Conservation (phyloP, 2,113 vertebrate species). For the Plecturocebus donacophilus region DNA sequence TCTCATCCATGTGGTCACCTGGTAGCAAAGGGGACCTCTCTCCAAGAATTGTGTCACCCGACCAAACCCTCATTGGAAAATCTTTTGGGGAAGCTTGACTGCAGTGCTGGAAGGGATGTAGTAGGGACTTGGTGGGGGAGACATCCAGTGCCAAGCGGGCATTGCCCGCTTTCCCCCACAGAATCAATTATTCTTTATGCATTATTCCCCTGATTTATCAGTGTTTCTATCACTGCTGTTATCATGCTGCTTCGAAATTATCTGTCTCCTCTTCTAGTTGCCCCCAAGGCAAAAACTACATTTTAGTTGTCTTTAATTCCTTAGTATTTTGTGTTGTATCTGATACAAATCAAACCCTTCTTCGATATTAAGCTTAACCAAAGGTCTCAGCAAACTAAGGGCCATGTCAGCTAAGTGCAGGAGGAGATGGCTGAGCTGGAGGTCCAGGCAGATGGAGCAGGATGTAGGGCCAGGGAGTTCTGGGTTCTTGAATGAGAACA, state of each 20-base stretch:
- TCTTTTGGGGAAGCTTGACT: neutral
- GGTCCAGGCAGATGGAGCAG: fast-evolving
- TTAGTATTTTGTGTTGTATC: neutral
- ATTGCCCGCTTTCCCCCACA: fast-evolving
- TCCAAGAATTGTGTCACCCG: neutral
- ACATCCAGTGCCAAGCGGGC: fast-evolving
- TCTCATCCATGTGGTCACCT: fast-evolving
- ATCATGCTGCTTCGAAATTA: neutral
- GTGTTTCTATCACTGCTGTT: neutral
- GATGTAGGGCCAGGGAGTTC: neutral
- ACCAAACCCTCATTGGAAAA: neutral
- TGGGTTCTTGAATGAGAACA: neutral
- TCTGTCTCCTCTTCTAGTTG: neutral
- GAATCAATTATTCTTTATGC: neutral
- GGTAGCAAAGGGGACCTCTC: neutral
- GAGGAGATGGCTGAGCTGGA: fast-evolving
- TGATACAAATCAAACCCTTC: neutral
- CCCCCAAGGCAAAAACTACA: neutral
- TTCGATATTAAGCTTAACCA: fast-evolving
- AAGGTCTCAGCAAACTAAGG: neutral
- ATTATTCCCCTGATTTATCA: fast-evolving
- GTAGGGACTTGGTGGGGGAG: neutral
- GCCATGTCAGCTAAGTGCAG: neutral
- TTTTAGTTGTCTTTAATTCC: slow-evolving; percentile 2
- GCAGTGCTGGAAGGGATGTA: fast-evolving